These are phyloP conservation scores for Murina feae DNA, from an alignment of 2,113 vertebrate genomes.

Conservation along the genomic window DNA sequence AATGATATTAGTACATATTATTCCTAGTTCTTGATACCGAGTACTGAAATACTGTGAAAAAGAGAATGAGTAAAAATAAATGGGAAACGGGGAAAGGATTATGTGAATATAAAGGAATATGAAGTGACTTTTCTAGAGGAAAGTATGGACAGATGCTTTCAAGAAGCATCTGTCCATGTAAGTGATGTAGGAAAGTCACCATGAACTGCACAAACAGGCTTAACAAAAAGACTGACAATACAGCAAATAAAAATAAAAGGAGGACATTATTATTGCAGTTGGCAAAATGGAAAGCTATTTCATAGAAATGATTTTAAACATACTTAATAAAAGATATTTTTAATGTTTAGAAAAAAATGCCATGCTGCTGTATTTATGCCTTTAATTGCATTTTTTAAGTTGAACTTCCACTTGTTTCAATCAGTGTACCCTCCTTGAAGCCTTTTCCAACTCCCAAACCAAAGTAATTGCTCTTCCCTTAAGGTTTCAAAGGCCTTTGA, in stretches of 20 bases:
- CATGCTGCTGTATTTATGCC: background rate
- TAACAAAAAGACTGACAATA: constrained; percentile 15
- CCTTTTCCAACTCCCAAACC: constrained; percentile 16
- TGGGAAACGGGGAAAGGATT: background rate
- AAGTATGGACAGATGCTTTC: background rate
- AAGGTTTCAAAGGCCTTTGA: background rate
- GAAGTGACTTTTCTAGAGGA: background rate
- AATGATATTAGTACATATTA: background rate
- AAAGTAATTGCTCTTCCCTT: constrained; percentile 36
- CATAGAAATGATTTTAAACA: constrained; percentile 25
- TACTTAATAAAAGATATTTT: background rate
- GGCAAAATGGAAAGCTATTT: constrained; percentile 9
- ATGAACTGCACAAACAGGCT: background rate
- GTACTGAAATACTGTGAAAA: background rate
- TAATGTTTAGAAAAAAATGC: background rate
- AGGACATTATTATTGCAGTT: background rate
- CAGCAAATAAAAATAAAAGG: background rate
- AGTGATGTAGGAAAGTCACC: background rate
- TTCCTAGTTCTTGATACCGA: background rate
- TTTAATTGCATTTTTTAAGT: background rate
- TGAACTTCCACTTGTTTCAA: background rate
- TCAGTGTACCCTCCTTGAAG: background rate
- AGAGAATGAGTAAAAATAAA: background rate
- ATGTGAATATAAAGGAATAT: background rate
- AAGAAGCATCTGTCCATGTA: background rate